These are phyloP conservation scores for Chaenogobius annularis DNA, from an alignment of 2,113 vertebrate species.

Conservation along the genomic window DNA sequence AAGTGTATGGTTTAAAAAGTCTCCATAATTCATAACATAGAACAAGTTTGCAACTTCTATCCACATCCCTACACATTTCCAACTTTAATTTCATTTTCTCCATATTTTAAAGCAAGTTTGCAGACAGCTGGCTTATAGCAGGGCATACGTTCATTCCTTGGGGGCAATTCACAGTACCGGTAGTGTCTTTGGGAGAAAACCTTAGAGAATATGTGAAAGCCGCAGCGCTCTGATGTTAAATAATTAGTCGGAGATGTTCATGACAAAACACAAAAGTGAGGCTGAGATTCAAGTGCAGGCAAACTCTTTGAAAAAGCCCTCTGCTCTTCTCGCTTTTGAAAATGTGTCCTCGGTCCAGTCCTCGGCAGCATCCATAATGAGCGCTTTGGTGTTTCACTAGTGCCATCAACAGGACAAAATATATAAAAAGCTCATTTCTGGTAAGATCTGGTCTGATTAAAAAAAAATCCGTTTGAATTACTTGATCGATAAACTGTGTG, in stretches of 20 bases:
- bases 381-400: constrained; percentile 3
- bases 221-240: constrained; percentile 1
- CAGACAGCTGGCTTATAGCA: not conserved
- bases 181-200: not conserved
- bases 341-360: not conserved
- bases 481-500: not conserved
- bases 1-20: not conserved
- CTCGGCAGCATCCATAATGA: not conserved
- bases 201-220: not conserved
- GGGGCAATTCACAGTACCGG: not conserved
- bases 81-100: not conserved
- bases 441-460: not conserved
- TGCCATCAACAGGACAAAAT: constrained; percentile 16
- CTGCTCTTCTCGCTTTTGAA: not conserved
- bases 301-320: not conserved
- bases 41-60: not conserved
- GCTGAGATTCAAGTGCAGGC: not conserved
- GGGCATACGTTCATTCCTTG: not conserved
- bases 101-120: not conserved
- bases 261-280: constrained; percentile 7
- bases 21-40: not conserved
- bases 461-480: not conserved
- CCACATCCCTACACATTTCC: not conserved
- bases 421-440: not conserved
- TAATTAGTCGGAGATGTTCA: constrained; percentile 8